phyloP scores from a whole-genome alignment of 1,140 invertebrate species.

The Hormaphis cornu region DNA sequence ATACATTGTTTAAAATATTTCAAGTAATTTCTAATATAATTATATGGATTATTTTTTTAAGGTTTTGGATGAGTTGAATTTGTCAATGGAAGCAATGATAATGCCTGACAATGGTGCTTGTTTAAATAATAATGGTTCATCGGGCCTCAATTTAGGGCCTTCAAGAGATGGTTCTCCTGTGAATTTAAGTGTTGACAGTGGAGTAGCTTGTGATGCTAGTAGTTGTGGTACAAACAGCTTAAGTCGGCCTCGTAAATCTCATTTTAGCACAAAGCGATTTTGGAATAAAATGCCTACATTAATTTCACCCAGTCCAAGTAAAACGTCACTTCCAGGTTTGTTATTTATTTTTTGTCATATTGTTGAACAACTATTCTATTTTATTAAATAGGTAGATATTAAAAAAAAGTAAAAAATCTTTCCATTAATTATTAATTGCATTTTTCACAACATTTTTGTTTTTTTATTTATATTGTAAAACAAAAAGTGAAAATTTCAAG shows the following conservation, averaged over 20 bases:
- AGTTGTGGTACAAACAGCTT: slow-evolving; percentile 62
- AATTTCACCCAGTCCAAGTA: slow-evolving; percentile 55
- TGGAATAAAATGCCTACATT: slow-evolving; percentile 68
- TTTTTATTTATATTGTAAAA: no score
- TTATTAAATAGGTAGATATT: slow-evolving; percentile 22
- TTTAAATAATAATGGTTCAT: slow-evolving; percentile 24
- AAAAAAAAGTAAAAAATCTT: no score
- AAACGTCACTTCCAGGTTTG: slow-evolving; percentile 52
- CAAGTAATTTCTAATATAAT: not conserved
- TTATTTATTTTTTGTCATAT: slow-evolving; percentile 35
- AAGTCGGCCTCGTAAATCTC: slow-evolving; percentile 33
- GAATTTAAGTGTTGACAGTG: slow-evolving; percentile 64
- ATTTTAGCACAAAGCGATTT: slow-evolving; percentile 36
- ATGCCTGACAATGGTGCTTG: slow-evolving; percentile 50
- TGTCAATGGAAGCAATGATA: slow-evolving; percentile 77
- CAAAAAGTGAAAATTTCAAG: no score
- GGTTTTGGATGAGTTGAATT: slow-evolving; percentile 73
- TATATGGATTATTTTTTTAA: slow-evolving; percentile 40
- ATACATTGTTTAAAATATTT: not conserved
- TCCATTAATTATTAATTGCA: no score
- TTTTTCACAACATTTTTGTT: no score
- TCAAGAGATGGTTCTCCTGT: slow-evolving; percentile 51
- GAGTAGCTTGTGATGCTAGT: slow-evolving; percentile 58
- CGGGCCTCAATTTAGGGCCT: slow-evolving; percentile 13
- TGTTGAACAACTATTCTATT: not conserved